phyloP scores from a whole-genome alignment of 1,140 invertebrate species.

The Lepidurus packardi region DNA sequence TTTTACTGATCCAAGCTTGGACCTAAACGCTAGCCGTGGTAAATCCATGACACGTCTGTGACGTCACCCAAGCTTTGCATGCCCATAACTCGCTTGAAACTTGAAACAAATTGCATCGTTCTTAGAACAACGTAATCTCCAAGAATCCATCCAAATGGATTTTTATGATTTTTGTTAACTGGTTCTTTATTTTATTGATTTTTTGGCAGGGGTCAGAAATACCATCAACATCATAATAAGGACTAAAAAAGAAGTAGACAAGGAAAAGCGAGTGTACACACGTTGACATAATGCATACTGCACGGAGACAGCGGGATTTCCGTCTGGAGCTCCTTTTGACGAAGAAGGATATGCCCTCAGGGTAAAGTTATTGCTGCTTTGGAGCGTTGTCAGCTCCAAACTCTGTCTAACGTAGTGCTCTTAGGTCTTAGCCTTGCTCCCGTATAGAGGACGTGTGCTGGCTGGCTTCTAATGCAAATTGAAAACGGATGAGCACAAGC shows the following conservation, averaged over 20 bases:
- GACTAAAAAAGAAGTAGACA: background rate
- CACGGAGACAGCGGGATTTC: background rate
- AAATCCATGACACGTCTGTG: too few relatives aligned
- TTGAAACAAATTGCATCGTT: too few relatives aligned
- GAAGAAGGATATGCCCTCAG: constrained; percentile 13
- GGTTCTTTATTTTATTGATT: background rate
- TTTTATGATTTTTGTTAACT: background rate
- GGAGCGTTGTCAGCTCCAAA: background rate
- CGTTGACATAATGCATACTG: constrained; percentile 11
- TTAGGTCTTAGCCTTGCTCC: background rate
- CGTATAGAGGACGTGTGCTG: background rate
- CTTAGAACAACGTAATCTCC: too few relatives aligned
- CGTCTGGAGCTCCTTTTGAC: background rate
- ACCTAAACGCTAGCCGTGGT: too few relatives aligned
- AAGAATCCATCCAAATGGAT: too few relatives aligned
- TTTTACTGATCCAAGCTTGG: too few relatives aligned
- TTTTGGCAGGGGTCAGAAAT: too few relatives aligned
- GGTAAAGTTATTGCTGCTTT: background rate
- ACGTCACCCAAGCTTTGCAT: too few relatives aligned
- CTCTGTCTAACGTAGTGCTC: background rate
- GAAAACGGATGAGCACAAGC: constrained; percentile 1
- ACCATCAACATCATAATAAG: background rate
- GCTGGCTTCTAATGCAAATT: background rate
- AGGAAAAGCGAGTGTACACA: background rate
- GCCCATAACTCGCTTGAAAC: too few relatives aligned